Conservation (phyloP, 2,888 invertebrate genomes). For the Caenorhabditis sp. region DNA sequence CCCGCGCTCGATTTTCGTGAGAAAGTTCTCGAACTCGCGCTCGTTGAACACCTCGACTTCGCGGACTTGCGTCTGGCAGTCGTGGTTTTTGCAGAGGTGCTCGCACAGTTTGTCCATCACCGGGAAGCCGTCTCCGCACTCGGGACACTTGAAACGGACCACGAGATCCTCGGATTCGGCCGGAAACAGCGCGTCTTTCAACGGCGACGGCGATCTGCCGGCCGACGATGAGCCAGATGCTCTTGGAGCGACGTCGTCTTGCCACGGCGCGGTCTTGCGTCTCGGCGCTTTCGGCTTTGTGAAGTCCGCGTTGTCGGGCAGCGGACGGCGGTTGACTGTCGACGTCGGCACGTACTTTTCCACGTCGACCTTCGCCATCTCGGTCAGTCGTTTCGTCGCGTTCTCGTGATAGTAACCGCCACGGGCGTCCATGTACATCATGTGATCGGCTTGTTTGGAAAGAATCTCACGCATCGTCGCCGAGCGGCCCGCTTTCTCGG, state of each 20-base stretch:
- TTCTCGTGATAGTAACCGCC: slow-evolving; percentile 1
- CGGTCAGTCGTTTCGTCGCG: slow-evolving; percentile 4
- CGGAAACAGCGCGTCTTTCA: slow-evolving; percentile 1
- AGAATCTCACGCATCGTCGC: slow-evolving; percentile 1
- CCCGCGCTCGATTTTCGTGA: slow-evolving; percentile 35
- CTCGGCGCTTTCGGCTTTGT: slow-evolving; percentile 11
- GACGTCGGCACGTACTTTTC: slow-evolving; percentile 28
- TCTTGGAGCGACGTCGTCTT: slow-evolving; percentile 18
- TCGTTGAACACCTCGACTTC: slow-evolving; percentile 26
- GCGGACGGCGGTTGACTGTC: slow-evolving; percentile 27
- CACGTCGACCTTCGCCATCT: slow-evolving; percentile 40
- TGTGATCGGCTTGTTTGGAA: neutral
- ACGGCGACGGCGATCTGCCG: neutral
- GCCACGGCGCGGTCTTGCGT: slow-evolving; percentile 33
- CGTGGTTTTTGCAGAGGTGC: slow-evolving; percentile 38
- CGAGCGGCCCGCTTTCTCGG: slow-evolving; percentile 17
- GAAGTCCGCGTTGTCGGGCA: slow-evolving; percentile 19
- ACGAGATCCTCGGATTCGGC: neutral
- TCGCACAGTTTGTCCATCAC: slow-evolving; percentile 25
- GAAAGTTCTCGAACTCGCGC: slow-evolving; percentile 41
- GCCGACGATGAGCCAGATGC: neutral
- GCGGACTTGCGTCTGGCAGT: slow-evolving; percentile 22
- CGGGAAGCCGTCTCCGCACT: slow-evolving; percentile 30
- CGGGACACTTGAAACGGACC: slow-evolving; percentile 34
- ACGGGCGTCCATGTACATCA: slow-evolving; percentile 10